Conservation (phyloP, 1,140 invertebrate species). For the Drosophila lowei region DNA sequence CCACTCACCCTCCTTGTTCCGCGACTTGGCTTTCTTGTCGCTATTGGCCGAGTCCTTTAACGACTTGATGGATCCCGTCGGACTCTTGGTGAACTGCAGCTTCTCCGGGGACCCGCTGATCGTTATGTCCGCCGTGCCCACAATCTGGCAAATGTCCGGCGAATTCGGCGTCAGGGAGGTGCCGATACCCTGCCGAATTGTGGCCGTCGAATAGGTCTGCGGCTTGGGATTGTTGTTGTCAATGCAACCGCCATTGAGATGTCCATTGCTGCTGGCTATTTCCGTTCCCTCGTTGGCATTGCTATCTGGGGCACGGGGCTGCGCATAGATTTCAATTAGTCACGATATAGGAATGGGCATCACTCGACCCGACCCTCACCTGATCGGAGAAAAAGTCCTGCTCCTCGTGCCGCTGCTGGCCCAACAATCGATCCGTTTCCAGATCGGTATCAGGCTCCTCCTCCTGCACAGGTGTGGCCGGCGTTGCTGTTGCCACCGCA, state of each 20-base stretch:
- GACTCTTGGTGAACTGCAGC: constrained; percentile 76
- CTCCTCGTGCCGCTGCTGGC: constrained; percentile 93
- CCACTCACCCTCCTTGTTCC: constrained; percentile 81
- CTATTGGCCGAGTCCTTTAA: constrained; percentile 75
- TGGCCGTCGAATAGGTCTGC: constrained; percentile 72
- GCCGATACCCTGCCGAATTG: constrained; percentile 79
- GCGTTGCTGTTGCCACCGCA: not conserved
- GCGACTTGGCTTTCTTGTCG: constrained; percentile 78
- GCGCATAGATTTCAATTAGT: constrained; percentile 4
- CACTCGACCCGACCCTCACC: constrained; percentile 45
- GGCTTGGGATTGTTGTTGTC: constrained; percentile 72
- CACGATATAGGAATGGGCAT: not conserved
- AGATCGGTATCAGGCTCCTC: constrained; percentile 94
- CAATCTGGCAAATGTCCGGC: constrained; percentile 78
- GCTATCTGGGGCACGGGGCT: constrained; percentile 40
- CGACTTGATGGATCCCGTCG: constrained; percentile 79
- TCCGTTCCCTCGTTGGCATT: constrained; percentile 65
- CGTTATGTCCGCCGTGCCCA: constrained; percentile 60
- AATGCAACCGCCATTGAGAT: constrained; percentile 35
- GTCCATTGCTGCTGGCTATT: constrained; percentile 43
- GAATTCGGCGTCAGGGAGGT: constrained; percentile 76
- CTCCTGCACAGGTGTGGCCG: constrained; percentile 56
- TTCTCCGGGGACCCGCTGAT: constrained; percentile 72
- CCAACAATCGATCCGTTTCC: constrained; percentile 94
- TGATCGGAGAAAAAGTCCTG: constrained; percentile 95